Percentiles rank a stretch among this genome's conserved stretches.
These are phyloP conservation scores for Apis florea DNA, from an alignment of 1,140 invertebrate species.

Conservation along the genomic window DNA sequence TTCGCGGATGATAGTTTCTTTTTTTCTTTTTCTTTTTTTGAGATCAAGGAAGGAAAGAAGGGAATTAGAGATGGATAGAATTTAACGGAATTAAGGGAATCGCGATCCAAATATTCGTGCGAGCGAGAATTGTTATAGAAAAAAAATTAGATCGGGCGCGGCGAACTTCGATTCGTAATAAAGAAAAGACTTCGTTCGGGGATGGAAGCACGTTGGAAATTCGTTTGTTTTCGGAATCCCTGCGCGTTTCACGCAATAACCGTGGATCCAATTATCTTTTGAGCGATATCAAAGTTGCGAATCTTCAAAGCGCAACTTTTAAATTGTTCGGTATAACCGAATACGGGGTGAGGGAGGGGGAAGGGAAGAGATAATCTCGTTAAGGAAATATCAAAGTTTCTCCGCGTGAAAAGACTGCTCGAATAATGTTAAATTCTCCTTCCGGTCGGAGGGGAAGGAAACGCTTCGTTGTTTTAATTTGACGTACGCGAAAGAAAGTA, in stretches of 20 bases:
- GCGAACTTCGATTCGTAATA: not conserved
- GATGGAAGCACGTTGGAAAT: not conserved
- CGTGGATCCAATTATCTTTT: not conserved
- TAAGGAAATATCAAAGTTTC: constrained; percentile 7
- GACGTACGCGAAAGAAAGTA: not conserved
- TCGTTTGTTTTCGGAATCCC: not conserved
- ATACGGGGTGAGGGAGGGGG: not conserved
- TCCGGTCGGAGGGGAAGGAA: not conserved
- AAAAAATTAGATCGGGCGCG: too few species aligned
- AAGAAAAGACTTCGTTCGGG: not conserved
- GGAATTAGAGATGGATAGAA: too few species aligned
- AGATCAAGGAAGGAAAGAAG: too few species aligned
- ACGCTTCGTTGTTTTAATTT: not conserved
- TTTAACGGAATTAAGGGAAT: not conserved
- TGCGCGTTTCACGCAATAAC: not conserved
- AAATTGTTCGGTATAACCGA: constrained; percentile 17
- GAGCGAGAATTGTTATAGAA: not conserved
- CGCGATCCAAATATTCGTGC: not conserved
- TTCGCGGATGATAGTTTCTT: too few species aligned
- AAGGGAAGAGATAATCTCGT: not conserved
- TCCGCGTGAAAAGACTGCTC: not conserved
- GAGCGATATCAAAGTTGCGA: constrained; percentile 20
- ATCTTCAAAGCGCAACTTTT: constrained; percentile 1
- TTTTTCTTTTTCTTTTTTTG: not conserved
- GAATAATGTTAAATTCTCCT: not conserved